Conservation (phyloP, 2,113 vertebrate species). For the Gobius niger region DNA sequence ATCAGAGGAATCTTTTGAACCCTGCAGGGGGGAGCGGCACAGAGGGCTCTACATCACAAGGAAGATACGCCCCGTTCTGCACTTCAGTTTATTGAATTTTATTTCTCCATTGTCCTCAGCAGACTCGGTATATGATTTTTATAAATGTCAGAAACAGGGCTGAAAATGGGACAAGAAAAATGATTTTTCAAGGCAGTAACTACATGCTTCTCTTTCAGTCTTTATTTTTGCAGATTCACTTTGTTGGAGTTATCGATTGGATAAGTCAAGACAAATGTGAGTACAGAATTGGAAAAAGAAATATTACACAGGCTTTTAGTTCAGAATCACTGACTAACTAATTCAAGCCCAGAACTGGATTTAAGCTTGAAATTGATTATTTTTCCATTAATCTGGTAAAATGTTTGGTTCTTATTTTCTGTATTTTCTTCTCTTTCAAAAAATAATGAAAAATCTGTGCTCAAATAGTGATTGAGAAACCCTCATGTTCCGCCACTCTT, state of each 20-base stretch:
- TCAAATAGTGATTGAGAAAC: no score
- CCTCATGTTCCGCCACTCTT: no score
- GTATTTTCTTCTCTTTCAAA: no score
- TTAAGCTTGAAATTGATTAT: no score
- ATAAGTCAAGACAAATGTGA: background rate
- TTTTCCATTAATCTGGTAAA: no score
- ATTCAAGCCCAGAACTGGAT: no score
- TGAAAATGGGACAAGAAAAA: conserved; percentile 8
- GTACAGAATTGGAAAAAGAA: background rate
- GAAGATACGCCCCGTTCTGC: background rate
- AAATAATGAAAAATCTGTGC: no score
- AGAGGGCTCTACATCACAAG: conserved; percentile 2
- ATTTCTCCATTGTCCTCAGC: conserved; percentile 4
- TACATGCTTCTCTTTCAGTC: conserved; percentile 1
- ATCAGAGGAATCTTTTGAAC: conserved; percentile 31
- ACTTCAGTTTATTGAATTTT: conserved; percentile 28
- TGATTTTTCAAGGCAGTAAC: conserved; percentile 3
- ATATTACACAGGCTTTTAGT: background rate
- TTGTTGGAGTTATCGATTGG: background rate
- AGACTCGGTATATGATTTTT: conserved; percentile 15
- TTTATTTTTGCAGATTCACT: background rate
- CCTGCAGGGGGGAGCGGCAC: background rate
- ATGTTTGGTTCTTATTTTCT: no score
- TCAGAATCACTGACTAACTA: no score
- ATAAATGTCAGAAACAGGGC: conserved; percentile 9